Conservation (phyloP, 2,888 invertebrate genomes). For the Synanthedon andrenaeformis region DNA sequence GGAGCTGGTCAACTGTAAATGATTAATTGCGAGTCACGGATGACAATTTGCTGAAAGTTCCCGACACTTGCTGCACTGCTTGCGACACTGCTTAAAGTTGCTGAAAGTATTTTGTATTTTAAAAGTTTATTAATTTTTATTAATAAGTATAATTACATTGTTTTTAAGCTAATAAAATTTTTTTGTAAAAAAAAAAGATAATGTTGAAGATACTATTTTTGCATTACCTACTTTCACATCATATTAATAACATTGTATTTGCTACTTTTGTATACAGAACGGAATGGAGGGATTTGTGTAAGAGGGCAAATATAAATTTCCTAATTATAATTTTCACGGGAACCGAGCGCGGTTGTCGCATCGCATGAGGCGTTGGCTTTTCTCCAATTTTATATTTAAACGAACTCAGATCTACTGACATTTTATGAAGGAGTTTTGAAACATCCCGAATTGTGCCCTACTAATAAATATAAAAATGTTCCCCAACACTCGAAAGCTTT, state of each 20-base stretch:
- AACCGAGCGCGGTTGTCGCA: constrained; percentile 38
- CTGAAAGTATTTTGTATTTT: too few species aligned
- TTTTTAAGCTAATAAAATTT: too few species aligned
- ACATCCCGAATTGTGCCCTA: constrained; percentile 10
- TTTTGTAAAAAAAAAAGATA: too few species aligned
- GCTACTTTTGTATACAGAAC: too few species aligned
- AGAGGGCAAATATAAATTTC: constrained; percentile 35
- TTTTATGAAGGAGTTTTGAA: constrained; percentile 38
- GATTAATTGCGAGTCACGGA: neutral
- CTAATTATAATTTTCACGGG: constrained; percentile 63
- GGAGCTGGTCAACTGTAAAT: neutral
- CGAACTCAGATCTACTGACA: constrained; percentile 17
- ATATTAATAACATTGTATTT: too few species aligned
- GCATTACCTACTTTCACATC: too few species aligned
- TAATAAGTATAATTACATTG: too few species aligned
- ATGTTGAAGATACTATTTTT: too few species aligned
- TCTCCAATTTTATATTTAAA: constrained; percentile 25
- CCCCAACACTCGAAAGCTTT: neutral
- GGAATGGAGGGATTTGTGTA: neutral
- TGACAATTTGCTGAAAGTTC: neutral
- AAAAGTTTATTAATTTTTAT: too few species aligned
- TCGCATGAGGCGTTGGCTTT: constrained; percentile 29
- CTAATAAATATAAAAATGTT: neutral
- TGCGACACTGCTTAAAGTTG: too few species aligned
- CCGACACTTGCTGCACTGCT: too few species aligned